A percentile compares a stretch with the other conserved stretches of the same genome.
Evolutionary conservation across 2,113 vertebrate genomes (phyloP).

Genomic region (Corythaixoides concolor): DNA sequence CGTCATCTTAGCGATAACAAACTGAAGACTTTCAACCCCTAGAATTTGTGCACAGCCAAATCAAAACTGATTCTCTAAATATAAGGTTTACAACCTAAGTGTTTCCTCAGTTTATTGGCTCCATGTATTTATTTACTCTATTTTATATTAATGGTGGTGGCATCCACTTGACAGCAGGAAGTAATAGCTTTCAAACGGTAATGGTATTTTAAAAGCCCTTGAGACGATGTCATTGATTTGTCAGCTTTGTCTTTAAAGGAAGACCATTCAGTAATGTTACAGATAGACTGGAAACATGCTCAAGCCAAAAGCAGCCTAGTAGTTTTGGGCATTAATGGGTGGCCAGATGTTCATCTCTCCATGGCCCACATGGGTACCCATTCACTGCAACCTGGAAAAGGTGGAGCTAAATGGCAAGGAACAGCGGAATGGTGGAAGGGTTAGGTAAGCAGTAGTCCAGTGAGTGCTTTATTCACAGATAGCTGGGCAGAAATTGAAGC

Average conservation of each 20-base stretch:
- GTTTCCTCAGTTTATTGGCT: neutral
- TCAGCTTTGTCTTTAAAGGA: neutral
- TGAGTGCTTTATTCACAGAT: neutral
- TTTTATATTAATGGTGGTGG: neutral
- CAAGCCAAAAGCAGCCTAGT: neutral
- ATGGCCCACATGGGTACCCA: neutral
- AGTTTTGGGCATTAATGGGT: neutral
- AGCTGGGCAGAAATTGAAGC: neutral
- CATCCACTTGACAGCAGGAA: neutral
- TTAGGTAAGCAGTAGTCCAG: neutral
- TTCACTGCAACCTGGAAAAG: neutral
- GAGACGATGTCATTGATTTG: neutral
- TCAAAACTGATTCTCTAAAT: neutral
- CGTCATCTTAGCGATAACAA: neutral
- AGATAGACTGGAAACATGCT: neutral
- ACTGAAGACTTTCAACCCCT: neutral
- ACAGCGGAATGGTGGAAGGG: neutral
- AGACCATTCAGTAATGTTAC: neutral
- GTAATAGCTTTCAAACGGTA: neutral
- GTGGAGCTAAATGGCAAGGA: neutral
- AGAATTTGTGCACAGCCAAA: neutral
- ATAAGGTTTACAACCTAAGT: neutral
- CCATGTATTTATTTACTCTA: neutral
- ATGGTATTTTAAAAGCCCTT: neutral
- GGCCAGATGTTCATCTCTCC: neutral